Evolutionary conservation across 2,797 vertebrate species (phyloP).

Genomic region (Poecilia wingei): DNA sequence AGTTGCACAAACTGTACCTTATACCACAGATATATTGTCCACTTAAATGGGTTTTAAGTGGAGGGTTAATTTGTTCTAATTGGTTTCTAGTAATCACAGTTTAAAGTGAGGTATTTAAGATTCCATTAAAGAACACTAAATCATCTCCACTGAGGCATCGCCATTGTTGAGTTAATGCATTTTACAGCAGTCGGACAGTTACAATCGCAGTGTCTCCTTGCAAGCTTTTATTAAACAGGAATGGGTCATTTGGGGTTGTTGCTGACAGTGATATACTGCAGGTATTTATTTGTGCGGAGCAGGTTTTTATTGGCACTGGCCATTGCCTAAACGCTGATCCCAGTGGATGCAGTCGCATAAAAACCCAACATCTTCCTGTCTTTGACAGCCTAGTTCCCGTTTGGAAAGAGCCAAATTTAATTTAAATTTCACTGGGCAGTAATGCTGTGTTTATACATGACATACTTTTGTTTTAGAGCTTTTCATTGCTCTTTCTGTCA

Average conservation of each 20-base stretch:
- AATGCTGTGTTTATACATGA: constrained; percentile 43
- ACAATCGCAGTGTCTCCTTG: constrained; percentile 32
- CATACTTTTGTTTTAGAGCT: constrained; percentile 42
- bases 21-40: constrained; percentile 17
- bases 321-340: constrained; percentile 48
- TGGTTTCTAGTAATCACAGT: constrained; percentile 41
- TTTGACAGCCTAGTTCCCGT: constrained; percentile 50
- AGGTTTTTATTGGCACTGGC: constrained; percentile 64
- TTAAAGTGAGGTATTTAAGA: constrained; percentile 26
- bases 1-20: constrained; percentile 11
- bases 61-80: constrained; percentile 42
- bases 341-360: constrained; percentile 51
- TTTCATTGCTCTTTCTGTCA: constrained; percentile 35
- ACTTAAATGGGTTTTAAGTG: constrained; percentile 36
- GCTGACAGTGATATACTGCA: constrained; percentile 59
- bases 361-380: constrained; percentile 46
- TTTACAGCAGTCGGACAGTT: constrained; percentile 49
- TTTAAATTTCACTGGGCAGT: constrained; percentile 40
- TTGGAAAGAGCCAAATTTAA: constrained; percentile 41
- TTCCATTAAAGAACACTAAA: constrained; percentile 21
- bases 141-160: constrained; percentile 15
- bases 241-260: constrained; percentile 56
- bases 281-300: constrained; percentile 63
- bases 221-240: constrained; percentile 54
- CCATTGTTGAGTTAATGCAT: constrained; percentile 29